Evolutionary conservation across 2,888 invertebrate genomes (phyloP), one percentile per base, ranked within the genome.

Genomic region (Ormyrus pomaceus): DNA sequence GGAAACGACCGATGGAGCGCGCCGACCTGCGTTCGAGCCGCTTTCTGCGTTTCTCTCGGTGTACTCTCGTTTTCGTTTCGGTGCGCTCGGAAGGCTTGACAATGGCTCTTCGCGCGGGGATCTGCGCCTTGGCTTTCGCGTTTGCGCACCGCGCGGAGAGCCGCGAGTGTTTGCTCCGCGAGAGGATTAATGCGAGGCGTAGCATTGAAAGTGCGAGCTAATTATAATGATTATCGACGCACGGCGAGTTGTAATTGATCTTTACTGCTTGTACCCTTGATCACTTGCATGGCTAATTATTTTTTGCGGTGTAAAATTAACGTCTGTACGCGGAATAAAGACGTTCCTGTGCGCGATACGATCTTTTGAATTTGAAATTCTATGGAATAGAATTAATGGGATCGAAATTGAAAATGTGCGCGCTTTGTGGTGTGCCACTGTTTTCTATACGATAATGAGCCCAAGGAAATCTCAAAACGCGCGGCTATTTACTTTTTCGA

Each of bases 1-100:
- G 68, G 75, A 75, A 75, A 68, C 50, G 56, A 9, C 59, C 68
- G 68, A 75, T 75, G 68, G 53, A 59, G 68, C 68, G 61, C 61
- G 61, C 59, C 34, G 53, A 61, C 68, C 58, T 13, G 75, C 53
- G 75, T 61, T 53, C 75, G 50, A 65, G 50, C 7, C 75, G 34
- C 19, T 34, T 34, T 34, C 34, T 34, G 34, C 34, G 34, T 34
- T 34, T 19, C 51, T 8, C 71, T 11, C 50, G 70, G 11, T 2
- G 66, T 1, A n/a, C 55, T 53, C 64, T 73, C 64, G 48, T 73
- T 73, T 64, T 73, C 73, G 55, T 55, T 55, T 62, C 34, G 62
- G 3, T 45, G n/a, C 56, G 53, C 10, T 51, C 34, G 45, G n/a
- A 51, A 55, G 7, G 53, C 8, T n/a, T 55, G 55, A 68, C 46